Base-by-base conservation (phyloP, 2,113 vertebrate genomes). In the Australoheros scitulus region DNA sequence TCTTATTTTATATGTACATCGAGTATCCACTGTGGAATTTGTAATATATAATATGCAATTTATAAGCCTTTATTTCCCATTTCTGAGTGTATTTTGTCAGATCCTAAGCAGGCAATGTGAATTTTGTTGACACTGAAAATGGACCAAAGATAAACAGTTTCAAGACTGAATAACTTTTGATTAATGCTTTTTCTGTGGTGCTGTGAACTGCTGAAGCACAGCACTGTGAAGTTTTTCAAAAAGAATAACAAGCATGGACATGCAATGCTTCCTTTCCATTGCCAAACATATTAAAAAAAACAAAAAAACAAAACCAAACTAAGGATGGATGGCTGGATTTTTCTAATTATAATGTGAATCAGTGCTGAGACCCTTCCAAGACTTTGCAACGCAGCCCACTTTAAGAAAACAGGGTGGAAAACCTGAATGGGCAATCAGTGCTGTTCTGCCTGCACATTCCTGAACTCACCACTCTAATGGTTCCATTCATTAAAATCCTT, bases 401-500 rank as follows among this genome's bases (percentile, higher is more conserved):
- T 89, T 76, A 92, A 91, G 85, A 88, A 93, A 92, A 89, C 87
- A 93, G 61, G 74, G 81, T 88, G 76, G 81, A 77, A 91, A 90
- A 91, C 85, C 88, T 93, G 90, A 94, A 93, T 90, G 88, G 89
- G 89, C 89, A 94, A 92, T 95, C 94, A 93, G 84, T 80, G 84
- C 65, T 79, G 87, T 82, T 90, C 85, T 26, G 72, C 79, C 85
- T 63, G 90, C 89, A 85, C 90, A 92, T 91, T 92, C 85, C 91
- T 93, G 89, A 93, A 92, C 91, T 82, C 88, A 87, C 70, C 83
- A 75, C 74, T 86, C 82, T 92, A 92, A 92, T 94, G 86, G 92
- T 88, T 84, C 87, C 88, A 94, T 95, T 95, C 93, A 94, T 95
- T 95, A 94, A 85, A 78, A 88, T 57, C 63, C 89, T 91, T 91